Evolutionary conservation across 2,113 vertebrate genomes (phyloP).

Genomic region (Tursiops truncatus): DNA sequence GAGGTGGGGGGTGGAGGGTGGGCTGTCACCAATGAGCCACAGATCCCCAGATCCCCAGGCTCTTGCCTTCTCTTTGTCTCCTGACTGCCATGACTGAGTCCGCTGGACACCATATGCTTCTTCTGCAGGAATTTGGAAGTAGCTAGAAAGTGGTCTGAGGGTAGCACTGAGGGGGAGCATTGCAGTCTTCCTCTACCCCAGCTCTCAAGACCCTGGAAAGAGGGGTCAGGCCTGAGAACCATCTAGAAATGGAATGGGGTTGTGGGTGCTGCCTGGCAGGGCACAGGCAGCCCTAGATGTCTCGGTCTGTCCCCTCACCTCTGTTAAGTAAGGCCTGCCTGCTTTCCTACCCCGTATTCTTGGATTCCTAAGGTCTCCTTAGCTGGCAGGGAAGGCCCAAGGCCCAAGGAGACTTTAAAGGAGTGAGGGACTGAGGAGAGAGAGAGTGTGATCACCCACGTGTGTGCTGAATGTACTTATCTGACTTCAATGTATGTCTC

Average conservation of each 20-base stretch:
- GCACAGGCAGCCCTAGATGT: background rate
- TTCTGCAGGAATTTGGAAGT: constrained; percentile 12
- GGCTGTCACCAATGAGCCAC: background rate
- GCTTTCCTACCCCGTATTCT: background rate
- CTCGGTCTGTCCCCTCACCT: background rate
- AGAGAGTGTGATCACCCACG: background rate
- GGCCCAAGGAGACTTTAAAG: background rate
- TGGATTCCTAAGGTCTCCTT: background rate
- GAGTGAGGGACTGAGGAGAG: background rate
- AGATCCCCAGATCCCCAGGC: background rate
- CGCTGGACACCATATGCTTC: background rate
- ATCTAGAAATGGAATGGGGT: background rate
- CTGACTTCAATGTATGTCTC: background rate
- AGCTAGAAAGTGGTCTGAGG: background rate
- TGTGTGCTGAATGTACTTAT: background rate
- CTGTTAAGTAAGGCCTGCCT: background rate
- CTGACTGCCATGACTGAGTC: background rate
- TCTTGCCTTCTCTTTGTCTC: background rate
- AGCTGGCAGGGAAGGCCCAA: background rate
- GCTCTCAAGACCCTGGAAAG: background rate
- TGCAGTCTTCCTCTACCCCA: background rate
- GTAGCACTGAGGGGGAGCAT: background rate
- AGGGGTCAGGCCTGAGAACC: background rate
- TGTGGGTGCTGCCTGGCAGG: background rate
- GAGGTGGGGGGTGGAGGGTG: background rate